These are phyloP conservation scores for Gadus chalcogrammus DNA, from an alignment of 2,113 vertebrate species.

Conservation along the genomic window DNA sequence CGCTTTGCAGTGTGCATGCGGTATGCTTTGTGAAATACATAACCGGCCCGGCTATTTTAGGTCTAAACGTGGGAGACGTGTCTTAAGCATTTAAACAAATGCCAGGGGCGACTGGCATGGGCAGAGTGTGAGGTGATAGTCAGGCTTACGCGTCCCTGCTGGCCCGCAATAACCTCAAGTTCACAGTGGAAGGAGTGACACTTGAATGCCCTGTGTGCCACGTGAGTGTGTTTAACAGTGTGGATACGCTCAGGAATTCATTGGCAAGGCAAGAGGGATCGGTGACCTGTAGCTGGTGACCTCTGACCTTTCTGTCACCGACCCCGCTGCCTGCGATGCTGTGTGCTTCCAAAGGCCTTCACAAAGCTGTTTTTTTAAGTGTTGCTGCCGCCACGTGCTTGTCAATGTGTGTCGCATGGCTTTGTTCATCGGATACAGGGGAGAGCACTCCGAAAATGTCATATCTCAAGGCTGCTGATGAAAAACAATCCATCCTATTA, in stretches of 20 bases:
- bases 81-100: constrained; percentile 22
- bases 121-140: constrained; percentile 32
- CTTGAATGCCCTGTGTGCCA: constrained; percentile 26
- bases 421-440: constrained; percentile 2
- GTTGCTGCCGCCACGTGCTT: constrained; percentile 22
- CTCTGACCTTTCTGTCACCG: constrained; percentile 40
- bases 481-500: too few relatives aligned
- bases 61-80: neutral
- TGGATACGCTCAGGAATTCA: too few relatives aligned
- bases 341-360: constrained; percentile 23
- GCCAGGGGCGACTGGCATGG: constrained; percentile 18
- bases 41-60: neutral
- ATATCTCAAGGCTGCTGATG: constrained; percentile 16
- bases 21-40: constrained; percentile 5
- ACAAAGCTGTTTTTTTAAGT: constrained; percentile 35
- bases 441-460: neutral
- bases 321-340: constrained; percentile 14
- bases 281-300: constrained; percentile 40
- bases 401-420: constrained; percentile 56
- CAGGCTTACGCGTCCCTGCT: neutral
- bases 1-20: constrained; percentile 2
- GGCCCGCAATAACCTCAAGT: constrained; percentile 30
- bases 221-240: neutral
- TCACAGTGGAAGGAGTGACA: constrained; percentile 23
- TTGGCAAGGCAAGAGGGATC: neutral